These are phyloP conservation scores for Amphilophus citrinellus DNA, from an alignment of 2,113 vertebrate species.

Conservation along the genomic window DNA sequence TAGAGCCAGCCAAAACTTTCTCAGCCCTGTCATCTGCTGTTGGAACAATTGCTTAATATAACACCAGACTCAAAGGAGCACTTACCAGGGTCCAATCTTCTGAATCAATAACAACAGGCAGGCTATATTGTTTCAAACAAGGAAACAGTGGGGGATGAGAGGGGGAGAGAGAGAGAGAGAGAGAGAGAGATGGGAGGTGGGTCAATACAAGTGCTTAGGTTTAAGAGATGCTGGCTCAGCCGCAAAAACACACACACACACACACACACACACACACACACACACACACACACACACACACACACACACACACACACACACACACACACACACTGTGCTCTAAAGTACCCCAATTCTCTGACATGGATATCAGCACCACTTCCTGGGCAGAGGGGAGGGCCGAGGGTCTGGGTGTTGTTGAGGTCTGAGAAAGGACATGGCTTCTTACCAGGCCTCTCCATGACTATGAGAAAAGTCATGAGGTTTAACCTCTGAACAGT, in stretches of 20 bases:
- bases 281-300: neutral
- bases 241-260: slow-evolving; percentile 24
- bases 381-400: slow-evolving; percentile 54
- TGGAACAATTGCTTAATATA: slow-evolving; percentile 93
- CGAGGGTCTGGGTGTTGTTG: slow-evolving; percentile 23
- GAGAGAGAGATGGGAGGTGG: slow-evolving; percentile 61
- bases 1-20: slow-evolving; percentile 85
- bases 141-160: slow-evolving; percentile 78
- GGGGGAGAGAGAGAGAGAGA: slow-evolving; percentile 4
- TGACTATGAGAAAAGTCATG: slow-evolving; percentile 59
- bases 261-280: too few relatives aligned
- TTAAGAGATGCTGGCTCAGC: slow-evolving; percentile 73
- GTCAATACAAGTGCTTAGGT: slow-evolving; percentile 76
- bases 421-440: slow-evolving; percentile 54
- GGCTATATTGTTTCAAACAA: slow-evolving; percentile 80
- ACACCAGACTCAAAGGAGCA: slow-evolving; percentile 86
- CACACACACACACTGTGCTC: neutral
- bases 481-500: slow-evolving; percentile 64
- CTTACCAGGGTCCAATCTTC: slow-evolving; percentile 83
- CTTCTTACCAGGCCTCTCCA: slow-evolving; percentile 56
- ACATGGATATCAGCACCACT: slow-evolving; percentile 63
- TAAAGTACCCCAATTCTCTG: slow-evolving; percentile 61
- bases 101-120: slow-evolving; percentile 88
- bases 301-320: neutral
- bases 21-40: slow-evolving; percentile 88